phyloP scores from a whole-genome alignment of 2,797 vertebrate genomes.

The Galaxias olidus region DNA sequence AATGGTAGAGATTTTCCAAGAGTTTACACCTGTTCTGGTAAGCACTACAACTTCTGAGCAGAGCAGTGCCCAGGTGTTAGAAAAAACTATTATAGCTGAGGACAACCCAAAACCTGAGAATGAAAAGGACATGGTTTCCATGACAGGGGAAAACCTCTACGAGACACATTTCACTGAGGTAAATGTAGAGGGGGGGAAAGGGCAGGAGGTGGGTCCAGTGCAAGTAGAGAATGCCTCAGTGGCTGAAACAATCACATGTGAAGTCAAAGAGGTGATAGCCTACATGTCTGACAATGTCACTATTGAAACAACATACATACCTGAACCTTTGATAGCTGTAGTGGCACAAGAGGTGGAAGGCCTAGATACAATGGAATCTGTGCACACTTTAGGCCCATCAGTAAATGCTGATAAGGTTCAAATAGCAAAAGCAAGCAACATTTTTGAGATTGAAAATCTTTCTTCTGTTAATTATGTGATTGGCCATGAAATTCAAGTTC shows the following conservation, averaged over 20 bases:
- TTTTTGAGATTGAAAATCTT: slow-evolving; percentile 44
- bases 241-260: slow-evolving; percentile 26
- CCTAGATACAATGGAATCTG: slow-evolving; percentile 45
- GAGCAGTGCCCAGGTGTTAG: slow-evolving; percentile 22
- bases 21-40: slow-evolving; percentile 31
- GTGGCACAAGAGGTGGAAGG: slow-evolving; percentile 20
- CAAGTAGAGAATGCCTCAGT: slow-evolving; percentile 14
- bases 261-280: slow-evolving; percentile 27
- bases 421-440: slow-evolving; percentile 37
- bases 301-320: slow-evolving; percentile 24
- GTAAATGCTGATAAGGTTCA: slow-evolving; percentile 28
- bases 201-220: slow-evolving; percentile 29
- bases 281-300: slow-evolving; percentile 27
- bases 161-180: slow-evolving; percentile 33
- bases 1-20: slow-evolving; percentile 22
- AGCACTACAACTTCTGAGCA: slow-evolving; percentile 24
- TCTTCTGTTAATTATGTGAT: slow-evolving; percentile 37
- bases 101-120: slow-evolving; percentile 2
- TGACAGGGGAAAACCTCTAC: slow-evolving; percentile 39
- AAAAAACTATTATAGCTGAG: slow-evolving; percentile 22
- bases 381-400: slow-evolving; percentile 15
- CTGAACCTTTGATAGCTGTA: slow-evolving; percentile 31
- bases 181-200: slow-evolving; percentile 28
- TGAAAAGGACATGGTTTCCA: slow-evolving; percentile 9
- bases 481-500: slow-evolving; percentile 46